phyloP scores from a whole-genome alignment of 2,113 vertebrate genomes.

The Eurystomus gularis region DNA sequence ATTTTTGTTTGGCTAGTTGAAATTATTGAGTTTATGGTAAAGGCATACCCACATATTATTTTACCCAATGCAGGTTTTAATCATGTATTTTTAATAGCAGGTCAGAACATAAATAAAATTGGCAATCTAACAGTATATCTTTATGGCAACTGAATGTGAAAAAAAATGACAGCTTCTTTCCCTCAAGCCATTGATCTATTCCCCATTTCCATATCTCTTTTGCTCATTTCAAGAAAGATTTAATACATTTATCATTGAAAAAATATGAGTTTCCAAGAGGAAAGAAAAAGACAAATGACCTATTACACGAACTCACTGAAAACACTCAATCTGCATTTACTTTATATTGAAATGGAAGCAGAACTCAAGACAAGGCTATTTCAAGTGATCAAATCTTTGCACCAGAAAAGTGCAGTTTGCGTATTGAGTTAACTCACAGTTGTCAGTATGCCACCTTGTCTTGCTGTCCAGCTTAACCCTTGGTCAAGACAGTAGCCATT shows the following conservation, averaged over 20 bases:
- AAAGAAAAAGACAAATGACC: background rate
- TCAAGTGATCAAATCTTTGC: background rate
- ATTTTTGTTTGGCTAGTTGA: background rate
- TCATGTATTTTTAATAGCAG: background rate
- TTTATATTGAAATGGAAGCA: background rate
- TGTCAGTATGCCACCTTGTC: background rate
- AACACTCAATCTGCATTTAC: background rate
- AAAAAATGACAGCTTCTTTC: background rate
- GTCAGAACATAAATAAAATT: background rate
- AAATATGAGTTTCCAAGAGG: background rate
- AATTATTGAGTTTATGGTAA: background rate
- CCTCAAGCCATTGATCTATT: background rate
- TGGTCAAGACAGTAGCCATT: background rate
- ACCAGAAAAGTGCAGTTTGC: background rate
- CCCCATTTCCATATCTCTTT: background rate
- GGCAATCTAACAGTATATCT: background rate
- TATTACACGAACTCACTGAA: background rate
- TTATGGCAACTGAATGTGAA: background rate
- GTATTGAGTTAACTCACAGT: background rate
- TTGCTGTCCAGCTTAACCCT: background rate
- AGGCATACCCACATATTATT: background rate
- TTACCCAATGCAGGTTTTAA: background rate
- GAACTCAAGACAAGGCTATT: background rate
- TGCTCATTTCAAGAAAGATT: background rate
- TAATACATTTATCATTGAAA: background rate